These are phyloP conservation scores for Druon quercuslanigerum DNA, from an alignment of 1,140 invertebrate genomes.

Conservation along the genomic window DNA sequence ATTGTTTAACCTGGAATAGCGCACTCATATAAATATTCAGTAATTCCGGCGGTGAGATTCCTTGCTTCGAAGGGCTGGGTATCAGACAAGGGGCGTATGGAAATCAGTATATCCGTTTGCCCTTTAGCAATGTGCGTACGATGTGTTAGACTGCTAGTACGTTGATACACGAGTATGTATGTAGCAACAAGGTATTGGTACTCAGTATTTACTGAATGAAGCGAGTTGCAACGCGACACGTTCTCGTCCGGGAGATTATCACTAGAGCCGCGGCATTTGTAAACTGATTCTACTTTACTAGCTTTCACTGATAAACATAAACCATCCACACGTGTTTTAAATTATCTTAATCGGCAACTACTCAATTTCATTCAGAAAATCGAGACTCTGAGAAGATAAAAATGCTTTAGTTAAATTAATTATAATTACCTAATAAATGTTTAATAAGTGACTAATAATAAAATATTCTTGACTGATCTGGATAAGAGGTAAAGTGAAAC, in stretches of 20 bases:
- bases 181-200: slow-evolving; percentile 12
- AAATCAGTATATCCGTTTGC: slow-evolving; percentile 33
- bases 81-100: slow-evolving; percentile 47
- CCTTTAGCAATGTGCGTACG: background rate
- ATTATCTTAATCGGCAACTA: too few species aligned
- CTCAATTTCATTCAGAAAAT: too few species aligned
- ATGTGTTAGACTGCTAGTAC: slow-evolving; percentile 1
- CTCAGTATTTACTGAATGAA: background rate
- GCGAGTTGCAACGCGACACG: slow-evolving; percentile 19
- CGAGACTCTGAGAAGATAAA: too few species aligned
- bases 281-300: slow-evolving; percentile 27
- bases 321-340: background rate
- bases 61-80: slow-evolving; percentile 39
- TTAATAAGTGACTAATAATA: background rate
- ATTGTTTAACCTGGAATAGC: slow-evolving; percentile 47
- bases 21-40: slow-evolving; percentile 46
- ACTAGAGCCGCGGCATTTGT: slow-evolving; percentile 11
- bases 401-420: too few species aligned
- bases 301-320: slow-evolving; percentile 7
- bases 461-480: background rate
- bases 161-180: background rate
- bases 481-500: background rate
- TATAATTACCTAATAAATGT: too few species aligned
- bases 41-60: slow-evolving; percentile 43
- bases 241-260: slow-evolving; percentile 20